phyloP scores from a whole-genome alignment of 1,140 invertebrate genomes.

The Ostrea edulis region DNA sequence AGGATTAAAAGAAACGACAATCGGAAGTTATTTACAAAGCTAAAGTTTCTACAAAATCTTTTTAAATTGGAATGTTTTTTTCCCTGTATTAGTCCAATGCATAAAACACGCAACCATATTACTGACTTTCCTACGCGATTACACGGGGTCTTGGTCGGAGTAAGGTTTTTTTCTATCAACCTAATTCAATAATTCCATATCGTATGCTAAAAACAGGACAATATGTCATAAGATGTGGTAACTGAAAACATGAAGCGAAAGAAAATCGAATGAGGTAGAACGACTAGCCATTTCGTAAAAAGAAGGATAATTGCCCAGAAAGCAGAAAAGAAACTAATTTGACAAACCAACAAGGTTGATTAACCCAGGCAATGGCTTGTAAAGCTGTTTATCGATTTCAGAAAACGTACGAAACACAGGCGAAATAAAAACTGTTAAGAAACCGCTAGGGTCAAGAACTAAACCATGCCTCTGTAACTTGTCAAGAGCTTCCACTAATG shows the following conservation, averaged over 20 bases:
- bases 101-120: neutral
- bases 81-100: neutral
- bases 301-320: slow-evolving; percentile 14
- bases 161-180: neutral
- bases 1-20: neutral
- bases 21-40: neutral
- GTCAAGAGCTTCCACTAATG: neutral
- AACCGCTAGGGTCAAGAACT: neutral
- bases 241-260: slow-evolving; percentile 7
- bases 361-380: slow-evolving; percentile 22
- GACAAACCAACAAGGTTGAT: slow-evolving; percentile 36
- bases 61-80: slow-evolving; percentile 7
- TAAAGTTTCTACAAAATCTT: slow-evolving; percentile 9
- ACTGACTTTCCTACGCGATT: neutral
- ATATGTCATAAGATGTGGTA: slow-evolving; percentile 15
- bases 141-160: neutral
- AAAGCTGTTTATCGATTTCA: slow-evolving; percentile 23
- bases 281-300: slow-evolving; percentile 1
- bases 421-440: neutral
- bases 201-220: neutral
- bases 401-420: neutral
- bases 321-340: slow-evolving; percentile 35
- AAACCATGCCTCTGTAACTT: neutral
- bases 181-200: neutral
- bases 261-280: neutral